A percentile compares a stretch with the other conserved stretches of the same genome.
Conservation (phyloP, 1,140 invertebrate species). For the Aricia agestis region DNA sequence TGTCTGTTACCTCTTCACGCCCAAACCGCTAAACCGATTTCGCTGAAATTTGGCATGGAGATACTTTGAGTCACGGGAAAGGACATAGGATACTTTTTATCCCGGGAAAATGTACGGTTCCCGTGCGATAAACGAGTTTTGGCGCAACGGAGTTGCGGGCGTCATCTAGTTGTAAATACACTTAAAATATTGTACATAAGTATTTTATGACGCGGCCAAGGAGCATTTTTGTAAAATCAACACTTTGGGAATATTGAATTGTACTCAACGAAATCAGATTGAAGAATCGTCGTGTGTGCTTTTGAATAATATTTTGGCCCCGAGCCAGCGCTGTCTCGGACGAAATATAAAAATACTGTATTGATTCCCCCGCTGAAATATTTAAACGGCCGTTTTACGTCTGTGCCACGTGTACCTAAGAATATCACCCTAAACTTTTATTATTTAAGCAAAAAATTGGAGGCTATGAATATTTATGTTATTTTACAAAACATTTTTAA, state of each 20-base stretch:
- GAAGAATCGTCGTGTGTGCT: constrained; percentile 12
- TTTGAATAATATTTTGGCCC: constrained; percentile 9
- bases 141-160: too few species aligned
- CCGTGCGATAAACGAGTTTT: too few species aligned
- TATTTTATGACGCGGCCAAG: background rate
- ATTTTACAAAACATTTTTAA: background rate
- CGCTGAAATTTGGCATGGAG: too few species aligned
- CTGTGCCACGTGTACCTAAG: background rate
- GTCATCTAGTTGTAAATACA: too few species aligned
- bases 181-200: background rate
- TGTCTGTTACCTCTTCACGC: too few species aligned
- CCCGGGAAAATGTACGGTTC: too few species aligned
- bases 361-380: constrained; percentile 5
- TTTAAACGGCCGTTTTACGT: constrained; percentile 1
- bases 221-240: background rate
- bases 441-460: background rate
- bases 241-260: constrained; percentile 2
- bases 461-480: background rate
- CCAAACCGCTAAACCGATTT: too few species aligned
- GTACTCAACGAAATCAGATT: constrained; percentile 12
- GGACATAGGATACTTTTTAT: too few species aligned
- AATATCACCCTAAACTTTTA: background rate
- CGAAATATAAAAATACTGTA: constrained; percentile 10
- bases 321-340: background rate
- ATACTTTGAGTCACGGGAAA: too few species aligned